Base-by-base conservation (phyloP, 2,113 vertebrate genomes). In the Anser brachyrhynchus region DNA sequence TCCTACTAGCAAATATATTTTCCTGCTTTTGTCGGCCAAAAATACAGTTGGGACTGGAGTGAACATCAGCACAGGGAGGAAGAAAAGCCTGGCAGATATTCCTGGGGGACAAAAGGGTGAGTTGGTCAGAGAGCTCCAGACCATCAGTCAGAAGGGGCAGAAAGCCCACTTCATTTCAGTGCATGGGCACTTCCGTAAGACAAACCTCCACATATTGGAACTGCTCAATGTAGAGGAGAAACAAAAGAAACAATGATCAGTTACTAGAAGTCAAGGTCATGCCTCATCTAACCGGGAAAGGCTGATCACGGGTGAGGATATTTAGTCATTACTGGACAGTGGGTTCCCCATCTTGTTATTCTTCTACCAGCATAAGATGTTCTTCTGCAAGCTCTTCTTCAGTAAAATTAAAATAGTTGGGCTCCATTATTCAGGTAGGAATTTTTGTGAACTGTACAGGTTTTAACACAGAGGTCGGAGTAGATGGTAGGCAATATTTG, bases 291-390 rank as follows among this genome's bases (percentile, higher is more conserved):
- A 46, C 33, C 52, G 14, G 72, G 62, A 90, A 85, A 92, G 29
- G 54, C 29, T 61, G 26, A 28, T 80, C 28, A 73, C 8, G 6
- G 14, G 9, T 0, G 0, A 70, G 25, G 41, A 28, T 41, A 61
- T 19, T 46, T 61, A 3, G 1, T 51, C 44, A 55, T 67, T 61
- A 92, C 31, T 0, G 0, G 44, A 41, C 67, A 51, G 46, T 67
- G 25, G 1, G 2, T 43, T 65, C 77, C 37, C 6, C 18, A 43
- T 28, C 66, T 78, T 39, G 10, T 31, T 39, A 67, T 14, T 33
- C 20, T 61, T 72, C 28, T 39, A 37, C 66, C 23, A 69, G 10
- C 77, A n/a, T 17, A 74, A 35, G 52, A 43, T 21, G 20, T 31
- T 59, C 26, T 89, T 77, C 44, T 67, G 57, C 43, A 81, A 87